Evolutionary conservation across 2,888 invertebrate genomes (phyloP).

Genomic region (Drosophila paracracens): DNA sequence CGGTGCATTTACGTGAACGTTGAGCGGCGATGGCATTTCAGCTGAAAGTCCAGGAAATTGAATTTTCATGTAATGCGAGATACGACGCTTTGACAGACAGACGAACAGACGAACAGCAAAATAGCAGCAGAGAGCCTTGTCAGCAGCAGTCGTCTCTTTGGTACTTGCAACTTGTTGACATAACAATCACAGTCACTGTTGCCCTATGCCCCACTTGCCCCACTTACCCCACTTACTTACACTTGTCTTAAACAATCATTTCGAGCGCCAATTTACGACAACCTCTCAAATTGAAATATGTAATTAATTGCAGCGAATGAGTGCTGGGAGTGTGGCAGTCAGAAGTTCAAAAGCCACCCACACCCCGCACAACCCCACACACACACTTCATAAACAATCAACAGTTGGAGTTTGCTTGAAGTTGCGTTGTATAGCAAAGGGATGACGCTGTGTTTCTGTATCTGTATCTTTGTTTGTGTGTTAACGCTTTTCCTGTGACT

Average conservation of each 20-base stretch:
- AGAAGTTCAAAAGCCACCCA: neutral
- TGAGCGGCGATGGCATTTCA: slow-evolving; percentile 5
- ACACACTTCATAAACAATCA: slow-evolving; percentile 11
- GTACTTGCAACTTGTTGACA: neutral
- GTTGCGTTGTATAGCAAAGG: slow-evolving; percentile 14
- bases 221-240: neutral
- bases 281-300: slow-evolving; percentile 29
- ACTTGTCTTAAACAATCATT: neutral
- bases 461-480: slow-evolving; percentile 1
- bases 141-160: slow-evolving; percentile 1
- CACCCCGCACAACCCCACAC: neutral
- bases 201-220: neutral
- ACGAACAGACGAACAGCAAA: neutral
- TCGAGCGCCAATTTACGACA: slow-evolving; percentile 6
- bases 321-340: too few relatives aligned
- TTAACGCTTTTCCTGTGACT: slow-evolving; percentile 1
- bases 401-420: slow-evolving; percentile 19
- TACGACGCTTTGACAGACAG: neutral
- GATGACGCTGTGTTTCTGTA: slow-evolving; percentile 6
- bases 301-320: slow-evolving; percentile 28
- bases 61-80: slow-evolving; percentile 47
- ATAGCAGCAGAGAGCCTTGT: neutral
- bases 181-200: slow-evolving; percentile 16
- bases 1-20: slow-evolving; percentile 41
- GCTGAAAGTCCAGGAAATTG: slow-evolving; percentile 41